Percentiles rank a stretch among this genome's conserved stretches.
These are phyloP conservation scores for Boloria euphrosyne DNA, from an alignment of 2,888 invertebrate species.

Conservation along the genomic window DNA sequence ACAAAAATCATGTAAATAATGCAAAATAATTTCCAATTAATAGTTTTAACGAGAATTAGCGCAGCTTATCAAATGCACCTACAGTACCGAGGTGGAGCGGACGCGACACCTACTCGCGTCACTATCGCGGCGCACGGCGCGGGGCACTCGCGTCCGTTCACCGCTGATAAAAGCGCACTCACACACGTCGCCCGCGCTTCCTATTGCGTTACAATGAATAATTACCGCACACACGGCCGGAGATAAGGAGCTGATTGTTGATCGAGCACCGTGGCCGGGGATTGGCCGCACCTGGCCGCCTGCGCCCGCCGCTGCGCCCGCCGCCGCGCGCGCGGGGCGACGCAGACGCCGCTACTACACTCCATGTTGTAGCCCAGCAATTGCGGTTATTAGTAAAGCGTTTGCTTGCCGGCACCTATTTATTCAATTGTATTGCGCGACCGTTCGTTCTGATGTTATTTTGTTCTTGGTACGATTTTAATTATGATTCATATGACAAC, in stretches of 20 bases:
- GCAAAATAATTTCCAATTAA: background rate
- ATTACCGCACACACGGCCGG: conserved; percentile 60
- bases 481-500: conserved; percentile 27
- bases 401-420: conserved; percentile 17
- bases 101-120: conserved; percentile 65
- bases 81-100: conserved; percentile 58
- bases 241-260: conserved; percentile 52
- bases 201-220: conserved; percentile 64
- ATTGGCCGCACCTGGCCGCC: conserved; percentile 67
- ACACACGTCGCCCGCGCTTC: conserved; percentile 55
- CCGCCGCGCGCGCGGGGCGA: conserved; percentile 39
- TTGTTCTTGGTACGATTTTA: conserved; percentile 18
- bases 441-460: conserved; percentile 13
- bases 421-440: conserved; percentile 19
- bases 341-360: conserved; percentile 41
- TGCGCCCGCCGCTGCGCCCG: conserved; percentile 39
- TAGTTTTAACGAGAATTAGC: conserved; percentile 10
- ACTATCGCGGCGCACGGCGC: conserved; percentile 56
- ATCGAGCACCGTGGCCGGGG: conserved; percentile 52
- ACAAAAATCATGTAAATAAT: too few relatives aligned
- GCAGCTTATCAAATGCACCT: conserved; percentile 24
- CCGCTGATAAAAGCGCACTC: conserved; percentile 65
- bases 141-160: too few relatives aligned
- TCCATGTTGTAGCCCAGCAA: conserved; percentile 53
- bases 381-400: conserved; percentile 39